Percentiles rank a stretch among this genome's conserved stretches.
Conservation (phyloP, 2,888 invertebrate species). For the Tricholauxania praeusta region DNA sequence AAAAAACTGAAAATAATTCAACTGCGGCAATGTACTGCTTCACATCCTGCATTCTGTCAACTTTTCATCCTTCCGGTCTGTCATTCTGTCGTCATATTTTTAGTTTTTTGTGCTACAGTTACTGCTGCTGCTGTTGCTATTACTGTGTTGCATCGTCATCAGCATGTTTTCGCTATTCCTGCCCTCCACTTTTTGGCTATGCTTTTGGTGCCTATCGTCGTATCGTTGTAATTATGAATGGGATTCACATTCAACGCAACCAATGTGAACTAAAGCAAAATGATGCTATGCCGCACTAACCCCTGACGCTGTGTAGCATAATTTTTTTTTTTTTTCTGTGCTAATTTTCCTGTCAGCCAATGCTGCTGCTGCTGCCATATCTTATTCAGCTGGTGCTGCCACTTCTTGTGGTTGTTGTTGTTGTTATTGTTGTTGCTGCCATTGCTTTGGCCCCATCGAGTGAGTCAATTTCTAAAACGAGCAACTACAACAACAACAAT, state of each 20-base stretch:
- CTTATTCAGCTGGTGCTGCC: not conserved
- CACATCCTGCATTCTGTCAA: too few species aligned
- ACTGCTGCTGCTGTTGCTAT: not conserved
- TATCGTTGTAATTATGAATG: conserved; percentile 24
- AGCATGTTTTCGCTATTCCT: not conserved
- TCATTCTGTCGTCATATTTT: too few species aligned
- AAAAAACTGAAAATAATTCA: too few species aligned
- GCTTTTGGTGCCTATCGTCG: not conserved
- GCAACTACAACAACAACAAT: not conserved
- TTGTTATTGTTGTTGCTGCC: conserved; percentile 11
- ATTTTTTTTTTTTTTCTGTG: not conserved
- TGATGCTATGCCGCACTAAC: not conserved
- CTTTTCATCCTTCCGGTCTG: too few species aligned
- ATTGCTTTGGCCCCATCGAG: conserved; percentile 15
- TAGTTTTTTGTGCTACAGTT: not conserved
- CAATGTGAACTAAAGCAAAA: not conserved
- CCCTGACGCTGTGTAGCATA: not conserved
- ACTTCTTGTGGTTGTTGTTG: not conserved
- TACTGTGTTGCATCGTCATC: not conserved
- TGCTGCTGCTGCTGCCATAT: not conserved
- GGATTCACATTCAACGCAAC: conserved; percentile 12
- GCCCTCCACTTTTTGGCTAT: not conserved
- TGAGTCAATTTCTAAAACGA: conserved; percentile 23
- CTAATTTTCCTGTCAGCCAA: conserved; percentile 11
- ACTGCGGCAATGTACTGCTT: too few species aligned